Evolutionary conservation across 2,888 invertebrate genomes (phyloP), one percentile per base, ranked within the genome.

Genomic region (Mallateleia sp.): DNA sequence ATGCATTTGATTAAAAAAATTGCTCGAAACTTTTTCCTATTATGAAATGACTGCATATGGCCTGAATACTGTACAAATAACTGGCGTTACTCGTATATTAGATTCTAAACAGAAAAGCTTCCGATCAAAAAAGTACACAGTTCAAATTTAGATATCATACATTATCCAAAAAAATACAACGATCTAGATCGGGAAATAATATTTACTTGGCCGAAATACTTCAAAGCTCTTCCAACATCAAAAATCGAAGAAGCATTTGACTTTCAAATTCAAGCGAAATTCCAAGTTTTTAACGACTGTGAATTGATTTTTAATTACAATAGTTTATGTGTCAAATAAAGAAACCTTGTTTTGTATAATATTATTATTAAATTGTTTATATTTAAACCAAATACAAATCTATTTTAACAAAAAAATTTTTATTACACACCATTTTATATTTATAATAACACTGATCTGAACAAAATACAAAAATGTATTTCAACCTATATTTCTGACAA

Each of bases 131-230:
- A 56, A 42, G 18, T 56, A 71, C 28, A 56, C 42, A 25, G 58
- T 74, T 34, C 32, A 74, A 74, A 74, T 60, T 58, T 72, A 72
- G 72, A 74, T 74, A 50, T 60, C 72, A 9, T 58, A 28, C 22
- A 42, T 28, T 34, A 34, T 18, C 32, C 50, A 45, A 60, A 60
- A 74, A 74, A 74, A 74, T 47, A 60, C 72, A 22, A 47, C 32
- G 60, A 60, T 74, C 18, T 60, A 60, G 60, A 50, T 60, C 32
- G 15, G 58, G 18, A 60, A 74, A 58, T 74, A 74, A 58, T 60
- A 74, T 74, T 74, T 74, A 74, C 60, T 60, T 60, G 60, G 18
- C 50, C 60, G 7, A 50, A 60, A 74, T n/a, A 74, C 74, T 74
- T 74, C 74, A 74, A 74, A 74, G 74, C 62, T 22, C 34, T 52